Conservation (phyloP, 1,140 invertebrate species). For the Oreohelix idahoensis region DNA sequence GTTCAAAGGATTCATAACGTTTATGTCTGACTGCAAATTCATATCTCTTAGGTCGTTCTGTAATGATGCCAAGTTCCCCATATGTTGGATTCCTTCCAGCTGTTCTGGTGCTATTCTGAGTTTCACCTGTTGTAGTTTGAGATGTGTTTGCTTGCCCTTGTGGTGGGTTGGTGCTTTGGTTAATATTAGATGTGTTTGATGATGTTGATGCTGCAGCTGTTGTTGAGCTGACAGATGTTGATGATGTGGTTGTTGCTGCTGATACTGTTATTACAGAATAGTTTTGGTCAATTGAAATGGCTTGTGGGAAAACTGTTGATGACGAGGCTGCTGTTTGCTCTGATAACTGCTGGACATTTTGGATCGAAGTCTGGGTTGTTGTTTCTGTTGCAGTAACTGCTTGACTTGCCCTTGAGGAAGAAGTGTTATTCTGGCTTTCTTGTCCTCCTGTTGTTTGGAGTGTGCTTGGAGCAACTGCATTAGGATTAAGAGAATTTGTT, state of each 20-base stretch:
- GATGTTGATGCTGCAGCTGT: neutral
- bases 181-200: neutral
- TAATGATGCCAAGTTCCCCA: constrained; percentile 50
- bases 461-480: neutral
- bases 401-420: neutral
- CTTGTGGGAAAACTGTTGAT: too few species aligned
- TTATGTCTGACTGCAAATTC: constrained; percentile 77
- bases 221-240: neutral
- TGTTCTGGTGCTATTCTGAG: constrained; percentile 60
- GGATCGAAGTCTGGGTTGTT: neutral
- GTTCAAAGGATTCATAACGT: constrained; percentile 81
- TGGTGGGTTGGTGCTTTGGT: constrained; percentile 75
- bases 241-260: neutral
- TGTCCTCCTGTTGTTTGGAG: neutral
- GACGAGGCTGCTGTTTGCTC: neutral
- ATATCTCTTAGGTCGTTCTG: constrained; percentile 53
- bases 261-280: neutral
- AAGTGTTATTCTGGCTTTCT: neutral
- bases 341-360: neutral
- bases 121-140: constrained; percentile 71
- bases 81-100: constrained; percentile 21
- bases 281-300: neutral
- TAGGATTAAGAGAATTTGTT: neutral
- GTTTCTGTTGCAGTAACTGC: neutral
- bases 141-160: constrained; percentile 80